Percentiles rank a stretch among this genome's conserved stretches.
Conservation (phyloP, 2,888 invertebrate species). For the Mechanitis mazaeus region DNA sequence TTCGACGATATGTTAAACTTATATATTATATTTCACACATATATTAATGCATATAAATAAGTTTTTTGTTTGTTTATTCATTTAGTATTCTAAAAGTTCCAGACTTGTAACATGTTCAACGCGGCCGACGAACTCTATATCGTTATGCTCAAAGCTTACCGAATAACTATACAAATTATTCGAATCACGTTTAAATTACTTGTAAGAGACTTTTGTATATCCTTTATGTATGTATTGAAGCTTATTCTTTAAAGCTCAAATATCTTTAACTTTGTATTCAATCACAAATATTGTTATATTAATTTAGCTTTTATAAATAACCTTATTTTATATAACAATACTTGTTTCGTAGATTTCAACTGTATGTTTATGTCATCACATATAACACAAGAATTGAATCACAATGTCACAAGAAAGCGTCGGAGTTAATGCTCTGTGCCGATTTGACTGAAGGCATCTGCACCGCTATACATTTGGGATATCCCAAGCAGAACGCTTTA, state of each 20-base stretch:
- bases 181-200: conserved; percentile 54
- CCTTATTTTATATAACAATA: neutral
- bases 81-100: conserved; percentile 17
- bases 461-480: conserved; percentile 22
- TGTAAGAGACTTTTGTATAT: conserved; percentile 47
- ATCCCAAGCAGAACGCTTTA: conserved; percentile 67
- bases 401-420: conserved; percentile 24
- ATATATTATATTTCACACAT: neutral
- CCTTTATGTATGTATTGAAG: conserved; percentile 18
- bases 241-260: conserved; percentile 16
- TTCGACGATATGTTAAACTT: neutral
- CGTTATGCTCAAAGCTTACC: conserved; percentile 68
- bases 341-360: neutral
- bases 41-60: neutral
- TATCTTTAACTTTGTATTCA: too few species aligned
- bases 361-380: conserved; percentile 11
- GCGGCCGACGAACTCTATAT: conserved; percentile 69
- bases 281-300: neutral
- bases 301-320: neutral
- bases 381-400: conserved; percentile 7
- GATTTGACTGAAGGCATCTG: conserved; percentile 31
- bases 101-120: conserved; percentile 33
- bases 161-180: conserved; percentile 57
- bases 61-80: conserved; percentile 5
- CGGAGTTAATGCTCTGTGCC: conserved; percentile 25